Base-by-base conservation (phyloP, 2,113 vertebrate genomes). In the Indicator maculatus region DNA sequence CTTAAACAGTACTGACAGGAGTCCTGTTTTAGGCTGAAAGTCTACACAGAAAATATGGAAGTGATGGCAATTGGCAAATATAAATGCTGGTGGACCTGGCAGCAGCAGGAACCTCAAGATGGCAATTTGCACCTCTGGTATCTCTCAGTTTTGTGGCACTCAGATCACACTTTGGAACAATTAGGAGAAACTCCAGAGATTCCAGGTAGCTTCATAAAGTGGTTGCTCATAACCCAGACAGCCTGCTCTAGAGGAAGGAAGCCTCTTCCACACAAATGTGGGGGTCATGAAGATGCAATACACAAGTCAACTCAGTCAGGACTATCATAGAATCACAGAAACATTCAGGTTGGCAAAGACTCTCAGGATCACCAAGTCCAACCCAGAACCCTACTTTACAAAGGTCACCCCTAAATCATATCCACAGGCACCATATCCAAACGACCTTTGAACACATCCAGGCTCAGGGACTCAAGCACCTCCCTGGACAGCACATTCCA, bases 1-100 rank as follows among this genome's bases (percentile, higher is more conserved):
- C 17, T 93, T 89, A 93, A 87, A 72, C 87, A 95, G 69, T 52
- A 91, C 23, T 77, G 53, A 95, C 60, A 83, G 33, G 9, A 89
- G 18, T 39, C 45, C 59, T 30, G 53, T n/a, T 91, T 67, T 74
- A 83, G 75, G 38, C 16, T 58, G 18, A 61, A 93, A 86, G 36
- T 45, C 83, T 77, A n/a, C 30, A 15, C 82, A 70, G 28, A 65
- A 85, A 85, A 83, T 6, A 95, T 1, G 11, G 82, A 41, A 78
- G 83, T 71, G 18, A 72, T 55, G 44, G 17, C 16, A 38, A 81
- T 38, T 0, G 0, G 50, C 38, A 96, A 69, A 65, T 60, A 59
- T 6, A 69, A 91, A 65, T 16, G 47, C 23, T 24, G 16, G 8
- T 80, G 52, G 36, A 61, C 13, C 64, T 67, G 44, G 27, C 44